Evolutionary conservation across 2,113 vertebrate genomes (phyloP).

Genomic region (Sapayoa aenigma): DNA sequence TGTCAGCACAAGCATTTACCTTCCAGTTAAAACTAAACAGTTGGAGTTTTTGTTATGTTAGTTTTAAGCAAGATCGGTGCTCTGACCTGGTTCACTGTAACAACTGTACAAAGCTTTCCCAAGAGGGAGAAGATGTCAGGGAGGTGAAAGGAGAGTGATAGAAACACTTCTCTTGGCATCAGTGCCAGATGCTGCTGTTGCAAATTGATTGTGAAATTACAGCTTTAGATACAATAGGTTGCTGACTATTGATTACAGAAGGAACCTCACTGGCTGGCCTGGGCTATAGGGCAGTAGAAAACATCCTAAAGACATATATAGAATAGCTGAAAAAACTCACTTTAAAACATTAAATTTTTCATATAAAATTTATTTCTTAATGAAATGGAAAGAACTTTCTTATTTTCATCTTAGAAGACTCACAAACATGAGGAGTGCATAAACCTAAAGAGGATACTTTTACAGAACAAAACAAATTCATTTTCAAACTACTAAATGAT

Average conservation of each 20-base stretch:
- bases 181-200: not conserved
- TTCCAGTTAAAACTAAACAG: not conserved
- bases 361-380: not conserved
- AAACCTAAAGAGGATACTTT: not conserved
- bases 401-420: not conserved
- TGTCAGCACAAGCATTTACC: not conserved
- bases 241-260: not conserved
- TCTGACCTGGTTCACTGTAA: not conserved
- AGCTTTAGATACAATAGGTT: not conserved
- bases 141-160: not conserved
- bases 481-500: not conserved
- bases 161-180: not conserved
- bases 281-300: not conserved
- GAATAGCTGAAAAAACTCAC: not conserved
- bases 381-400: not conserved
- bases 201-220: not conserved
- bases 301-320: not conserved
- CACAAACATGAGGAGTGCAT: not conserved
- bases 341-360: not conserved
- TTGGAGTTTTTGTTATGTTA: not conserved
- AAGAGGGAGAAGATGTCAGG: not conserved
- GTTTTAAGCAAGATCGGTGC: slow-evolving; percentile 1
- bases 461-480: not conserved
- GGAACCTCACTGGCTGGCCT: not conserved
- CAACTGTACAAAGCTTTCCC: not conserved